Evolutionary conservation across 2,797 vertebrate species (phyloP).

Genomic region (Chrysocyon brachyurus): DNA sequence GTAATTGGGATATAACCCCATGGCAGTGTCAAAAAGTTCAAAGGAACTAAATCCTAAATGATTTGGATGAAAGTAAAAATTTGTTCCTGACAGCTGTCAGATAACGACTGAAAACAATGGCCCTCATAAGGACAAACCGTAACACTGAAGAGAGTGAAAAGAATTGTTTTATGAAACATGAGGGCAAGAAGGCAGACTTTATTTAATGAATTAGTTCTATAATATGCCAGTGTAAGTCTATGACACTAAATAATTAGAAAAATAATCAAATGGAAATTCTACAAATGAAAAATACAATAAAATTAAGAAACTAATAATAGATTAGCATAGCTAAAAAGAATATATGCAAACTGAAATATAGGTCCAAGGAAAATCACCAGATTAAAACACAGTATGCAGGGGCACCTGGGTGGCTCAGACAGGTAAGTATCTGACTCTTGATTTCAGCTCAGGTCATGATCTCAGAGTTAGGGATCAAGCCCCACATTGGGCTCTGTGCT

Average conservation of each 20-base stretch:
- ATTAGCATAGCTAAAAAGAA: background rate
- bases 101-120: background rate
- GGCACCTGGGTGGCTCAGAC: background rate
- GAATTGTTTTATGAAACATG: background rate
- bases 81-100: background rate
- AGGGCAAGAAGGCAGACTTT: background rate
- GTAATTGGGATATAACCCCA: background rate
- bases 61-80: slow-evolving; percentile 16
- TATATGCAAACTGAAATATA: background rate
- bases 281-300: slow-evolving; percentile 20
- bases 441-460: background rate
- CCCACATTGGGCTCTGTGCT: background rate
- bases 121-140: background rate
- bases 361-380: background rate
- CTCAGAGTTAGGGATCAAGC: background rate
- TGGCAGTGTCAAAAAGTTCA: background rate
- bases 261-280: slow-evolving; percentile 38
- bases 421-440: background rate
- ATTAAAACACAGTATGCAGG: background rate
- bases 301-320: background rate
- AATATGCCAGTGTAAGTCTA: background rate
- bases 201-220: background rate
- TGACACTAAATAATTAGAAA: slow-evolving; percentile 17
- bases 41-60: slow-evolving; percentile 27
- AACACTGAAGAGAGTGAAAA: background rate